A percentile compares a stretch with the other conserved stretches of the same genome.
Conservation (phyloP, 2,888 invertebrate species). For the Agrochola macilenta region DNA sequence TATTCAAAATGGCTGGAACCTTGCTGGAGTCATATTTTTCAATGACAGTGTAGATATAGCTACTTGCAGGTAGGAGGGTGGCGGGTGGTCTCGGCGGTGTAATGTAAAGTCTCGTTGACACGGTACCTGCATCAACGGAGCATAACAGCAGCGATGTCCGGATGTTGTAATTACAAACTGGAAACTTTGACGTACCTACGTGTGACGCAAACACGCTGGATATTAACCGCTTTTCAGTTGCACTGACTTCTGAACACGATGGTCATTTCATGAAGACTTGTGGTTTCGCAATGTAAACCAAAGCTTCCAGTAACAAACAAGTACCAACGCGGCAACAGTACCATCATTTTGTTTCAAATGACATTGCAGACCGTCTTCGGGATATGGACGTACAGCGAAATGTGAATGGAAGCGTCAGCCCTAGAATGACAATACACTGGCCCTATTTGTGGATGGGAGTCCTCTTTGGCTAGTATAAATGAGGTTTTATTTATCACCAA, state of each 20-base stretch:
- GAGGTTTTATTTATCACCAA: not conserved
- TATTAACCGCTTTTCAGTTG: conserved; percentile 33
- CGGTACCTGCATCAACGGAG: conserved; percentile 68
- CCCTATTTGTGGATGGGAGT: conserved; percentile 17
- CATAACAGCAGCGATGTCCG: conserved; percentile 42
- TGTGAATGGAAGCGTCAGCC: conserved; percentile 3
- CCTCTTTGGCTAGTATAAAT: not conserved
- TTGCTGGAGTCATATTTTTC: conserved; percentile 63
- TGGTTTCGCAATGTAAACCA: conserved; percentile 7
- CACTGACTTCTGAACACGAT: conserved; percentile 8
- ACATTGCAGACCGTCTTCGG: not conserved
- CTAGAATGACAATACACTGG: conserved; percentile 15
- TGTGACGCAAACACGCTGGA: conserved; percentile 38
- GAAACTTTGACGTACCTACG: conserved; percentile 47
- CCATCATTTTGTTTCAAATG: not conserved
- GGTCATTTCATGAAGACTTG: conserved; percentile 13
- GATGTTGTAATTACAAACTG: conserved; percentile 53
- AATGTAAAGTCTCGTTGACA: conserved; percentile 68
- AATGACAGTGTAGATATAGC: conserved; percentile 60
- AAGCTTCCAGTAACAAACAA: not conserved
- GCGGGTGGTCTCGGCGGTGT: conserved; percentile 67
- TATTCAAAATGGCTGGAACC: conserved; percentile 44
- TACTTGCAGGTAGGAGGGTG: conserved; percentile 44
- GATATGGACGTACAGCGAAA: conserved; percentile 11
- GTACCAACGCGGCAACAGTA: not conserved